Evolutionary conservation across 2,797 vertebrate species (phyloP).

Genomic region (Ciconia nigra): DNA sequence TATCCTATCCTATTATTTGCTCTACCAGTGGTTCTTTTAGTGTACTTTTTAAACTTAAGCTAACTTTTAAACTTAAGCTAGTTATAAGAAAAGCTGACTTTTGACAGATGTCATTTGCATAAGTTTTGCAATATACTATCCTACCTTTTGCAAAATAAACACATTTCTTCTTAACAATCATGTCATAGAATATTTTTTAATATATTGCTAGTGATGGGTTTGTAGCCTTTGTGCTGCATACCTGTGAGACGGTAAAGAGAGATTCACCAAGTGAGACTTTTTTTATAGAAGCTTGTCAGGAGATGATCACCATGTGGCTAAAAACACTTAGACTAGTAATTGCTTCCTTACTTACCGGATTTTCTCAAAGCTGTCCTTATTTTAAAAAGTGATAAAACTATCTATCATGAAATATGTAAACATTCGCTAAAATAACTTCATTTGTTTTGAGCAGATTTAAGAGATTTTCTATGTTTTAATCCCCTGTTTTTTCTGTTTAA

Average conservation of each 20-base stretch:
- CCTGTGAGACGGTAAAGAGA: not conserved
- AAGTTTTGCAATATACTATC: not conserved
- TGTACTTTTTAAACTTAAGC: not conserved
- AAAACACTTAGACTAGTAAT: not conserved
- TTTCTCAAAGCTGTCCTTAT: not conserved
- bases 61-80: not conserved
- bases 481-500: not conserved
- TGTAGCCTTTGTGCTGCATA: not conserved
- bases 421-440: not conserved
- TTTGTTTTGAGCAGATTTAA: not conserved
- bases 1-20: no score
- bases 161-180: not conserved
- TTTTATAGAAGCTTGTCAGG: not conserved
- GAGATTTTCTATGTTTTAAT: not conserved
- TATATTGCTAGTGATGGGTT: not conserved
- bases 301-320: not conserved
- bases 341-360: not conserved
- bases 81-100: not conserved
- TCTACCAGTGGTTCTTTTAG: not conserved
- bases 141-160: not conserved
- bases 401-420: not conserved
- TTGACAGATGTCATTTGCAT: rapidly evolving
- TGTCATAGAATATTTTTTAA: not conserved
- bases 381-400: not conserved
- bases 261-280: not conserved